Conservation (phyloP, 2,888 invertebrate genomes). For the Diaperis boleti region DNA sequence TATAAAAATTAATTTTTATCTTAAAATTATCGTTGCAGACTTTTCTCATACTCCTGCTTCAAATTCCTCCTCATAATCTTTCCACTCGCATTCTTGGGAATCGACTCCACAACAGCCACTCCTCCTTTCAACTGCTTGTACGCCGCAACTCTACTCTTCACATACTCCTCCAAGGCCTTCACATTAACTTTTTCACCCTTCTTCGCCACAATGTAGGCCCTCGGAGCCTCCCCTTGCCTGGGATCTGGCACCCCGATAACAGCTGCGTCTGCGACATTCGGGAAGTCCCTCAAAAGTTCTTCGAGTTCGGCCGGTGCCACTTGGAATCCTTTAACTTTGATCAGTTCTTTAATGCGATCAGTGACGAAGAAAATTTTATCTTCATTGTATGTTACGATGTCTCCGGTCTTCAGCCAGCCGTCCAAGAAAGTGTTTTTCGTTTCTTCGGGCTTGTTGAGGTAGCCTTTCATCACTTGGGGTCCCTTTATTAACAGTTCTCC, state of each 20-base stretch:
- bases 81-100: conserved; percentile 73
- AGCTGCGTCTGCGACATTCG: conserved; percentile 82
- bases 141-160: conserved; percentile 77
- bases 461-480: conserved; percentile 86
- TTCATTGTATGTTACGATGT: conserved; percentile 71
- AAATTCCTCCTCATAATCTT: conserved; percentile 69
- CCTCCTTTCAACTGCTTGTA: conserved; percentile 78
- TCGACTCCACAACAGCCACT: conserved; percentile 68
- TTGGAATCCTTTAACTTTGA: conserved; percentile 79
- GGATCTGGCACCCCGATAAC: conserved; percentile 83
- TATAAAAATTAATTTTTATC: too few relatives aligned
- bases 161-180: conserved; percentile 73
- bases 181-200: conserved; percentile 63
- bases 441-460: conserved; percentile 80
- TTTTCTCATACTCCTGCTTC: conserved; percentile 1
- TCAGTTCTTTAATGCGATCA: conserved; percentile 85
- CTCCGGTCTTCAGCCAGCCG: conserved; percentile 83
- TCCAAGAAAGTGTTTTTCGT: conserved; percentile 77
- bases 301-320: conserved; percentile 93
- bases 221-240: conserved; percentile 79
- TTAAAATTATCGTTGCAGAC: too few relatives aligned
- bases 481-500: conserved; percentile 84
- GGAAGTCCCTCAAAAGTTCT: conserved; percentile 77
- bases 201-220: conserved; percentile 77
- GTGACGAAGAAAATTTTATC: conserved; percentile 76